Evolutionary conservation across 2,113 vertebrate genomes (phyloP), one percentile per base, ranked within the genome.

Genomic region (Mola mola): DNA sequence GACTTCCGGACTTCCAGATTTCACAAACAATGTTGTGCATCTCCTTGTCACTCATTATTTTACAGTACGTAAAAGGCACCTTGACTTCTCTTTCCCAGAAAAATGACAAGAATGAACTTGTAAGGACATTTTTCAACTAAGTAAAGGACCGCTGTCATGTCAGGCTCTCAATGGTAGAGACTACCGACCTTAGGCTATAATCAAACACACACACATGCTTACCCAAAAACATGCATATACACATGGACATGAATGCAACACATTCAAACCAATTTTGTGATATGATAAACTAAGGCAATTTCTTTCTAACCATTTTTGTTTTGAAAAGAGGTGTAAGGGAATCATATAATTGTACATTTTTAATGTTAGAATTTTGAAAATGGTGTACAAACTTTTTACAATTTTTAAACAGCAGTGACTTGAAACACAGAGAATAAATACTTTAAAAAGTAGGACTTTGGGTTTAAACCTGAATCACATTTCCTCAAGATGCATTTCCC

Each of bases 61-160:
- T 72, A 19, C 43, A 40, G 37, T 11, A 31, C 36, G 64, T 75
- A 66, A 81, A 83, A 42, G 67, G 38, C 38, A 57, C 53, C 59
- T 58, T 61, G 42, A 70, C 66, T 74, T 59, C 57, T 75, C 42
- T 33, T 63, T 51, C 66, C 57, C 16, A 11, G 21, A 81, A 83
- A 78, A 82, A 83, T 85, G 78, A 84, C 87, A 88, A 83, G 89
- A 88, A 83, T 81, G 79, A 79, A 73, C 86, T 85, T 85, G 84
- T 53, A 55, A 69, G 79, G 74, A 57, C 72, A 83, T 88, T 84
- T 85, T 66, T 82, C 70, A 75, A 66, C 62, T 24, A 43, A 75
- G 69, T 61, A 65, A 87, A 82, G 75, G 87, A 84, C 80, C 67
- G 65, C 68, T 88, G 81, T 82, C 81, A 85, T 82, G 66, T 83